Percentiles rank a stretch among this genome's conserved stretches.
phyloP scores from a whole-genome alignment of 2,113 vertebrate species.

The Aegithalos caudatus region DNA sequence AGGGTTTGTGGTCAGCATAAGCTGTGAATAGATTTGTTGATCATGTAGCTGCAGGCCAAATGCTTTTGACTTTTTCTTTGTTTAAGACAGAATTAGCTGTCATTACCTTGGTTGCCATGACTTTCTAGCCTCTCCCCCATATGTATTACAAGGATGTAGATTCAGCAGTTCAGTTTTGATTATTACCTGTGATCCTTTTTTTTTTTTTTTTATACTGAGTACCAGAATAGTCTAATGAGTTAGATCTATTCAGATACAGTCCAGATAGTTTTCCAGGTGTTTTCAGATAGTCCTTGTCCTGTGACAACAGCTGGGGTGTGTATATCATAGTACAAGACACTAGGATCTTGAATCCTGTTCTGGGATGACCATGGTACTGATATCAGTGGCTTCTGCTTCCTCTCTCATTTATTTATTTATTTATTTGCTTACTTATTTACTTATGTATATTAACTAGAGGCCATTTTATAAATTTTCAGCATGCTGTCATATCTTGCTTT shows the following conservation, averaged over 20 bases:
- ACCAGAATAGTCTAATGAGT: neutral
- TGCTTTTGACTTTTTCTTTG: neutral
- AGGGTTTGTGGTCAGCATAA: neutral
- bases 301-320: accelerated
- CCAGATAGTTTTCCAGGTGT: neutral
- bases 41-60: neutral
- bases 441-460: neutral
- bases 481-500: neutral
- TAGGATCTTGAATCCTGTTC: neutral
- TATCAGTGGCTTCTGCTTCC: neutral
- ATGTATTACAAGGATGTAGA: neutral
- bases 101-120: neutral
- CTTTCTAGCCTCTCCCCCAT: neutral
- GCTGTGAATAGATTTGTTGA: neutral
- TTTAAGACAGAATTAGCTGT: neutral
- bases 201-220: neutral
- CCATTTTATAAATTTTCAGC: neutral
- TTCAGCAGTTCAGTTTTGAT: neutral
- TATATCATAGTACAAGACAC: neutral
- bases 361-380: accelerated
- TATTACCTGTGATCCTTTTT: neutral
- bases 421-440: neutral
- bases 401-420: too few relatives aligned
- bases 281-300: neutral
- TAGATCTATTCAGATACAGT: neutral